Base-by-base conservation (phyloP, 1,140 invertebrate species). In the Hestina assimilis region DNA sequence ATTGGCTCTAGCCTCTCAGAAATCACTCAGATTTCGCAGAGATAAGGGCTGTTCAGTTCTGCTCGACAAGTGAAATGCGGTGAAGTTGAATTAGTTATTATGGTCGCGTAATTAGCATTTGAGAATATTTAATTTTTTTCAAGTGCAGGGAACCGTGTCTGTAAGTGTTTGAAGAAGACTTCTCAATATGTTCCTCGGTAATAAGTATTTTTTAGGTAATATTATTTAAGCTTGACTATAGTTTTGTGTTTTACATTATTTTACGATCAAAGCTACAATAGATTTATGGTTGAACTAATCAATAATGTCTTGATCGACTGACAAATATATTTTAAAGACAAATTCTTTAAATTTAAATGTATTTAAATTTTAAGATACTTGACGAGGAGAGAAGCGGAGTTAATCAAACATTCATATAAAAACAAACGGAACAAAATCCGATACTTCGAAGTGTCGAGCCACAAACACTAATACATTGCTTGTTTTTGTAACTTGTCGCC, bases 401-500 rank as follows among this genome's bases (percentile, higher is more conserved):
- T 31, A 48, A 48, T 48, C 45, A 35, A 23, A 35, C 33, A 9
- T 29, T 26, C 19, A 23, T 35, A 48, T 33, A 33, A 64, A 59
- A 60, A 56, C 41, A 60, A 62, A 69, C 35, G 29, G 42, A 48
- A 48, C 21, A 57, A 35, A 67, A 67, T 56, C 48, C 24, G 66
- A 65, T 65, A 55, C 62, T 50, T 40, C 48, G 43, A 57, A 60
- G 58, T 65, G 66, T 42, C 17, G 50, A 20, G 21, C 56, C 47
- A 47, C 46, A 41, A 53, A 40, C 54, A 50, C 35, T 61, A 66
- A 66, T 45, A 60, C 58, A 24, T 61, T 59, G 65, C 58, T 66
- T 78, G 76, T 79, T 79, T 69, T 79, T 78, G 72, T 69, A 76
- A 74, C 66, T 62, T 72, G 77, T 78, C 75, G 69, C 65, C 79